phyloP scores from a whole-genome alignment of 2,888 invertebrate species.

The Netelia melanura region DNA sequence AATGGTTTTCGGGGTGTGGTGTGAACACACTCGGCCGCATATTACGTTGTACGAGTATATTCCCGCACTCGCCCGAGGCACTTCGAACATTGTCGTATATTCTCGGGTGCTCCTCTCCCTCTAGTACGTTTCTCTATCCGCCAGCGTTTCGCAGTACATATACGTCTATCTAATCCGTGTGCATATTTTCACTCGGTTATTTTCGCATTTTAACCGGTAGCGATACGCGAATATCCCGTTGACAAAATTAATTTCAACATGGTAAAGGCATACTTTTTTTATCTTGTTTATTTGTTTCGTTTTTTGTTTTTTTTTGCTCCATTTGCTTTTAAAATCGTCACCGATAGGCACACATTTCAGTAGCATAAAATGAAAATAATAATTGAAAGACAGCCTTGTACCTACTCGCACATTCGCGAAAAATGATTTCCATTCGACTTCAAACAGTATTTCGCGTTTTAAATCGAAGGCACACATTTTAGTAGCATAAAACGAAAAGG shows the following conservation, averaged over 20 bases:
- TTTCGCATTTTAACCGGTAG: conserved; percentile 45
- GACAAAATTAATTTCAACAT: conserved; percentile 4
- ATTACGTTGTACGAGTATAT: conserved; percentile 62
- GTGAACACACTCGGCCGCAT: conserved; percentile 64
- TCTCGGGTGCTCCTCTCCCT: conserved; percentile 43
- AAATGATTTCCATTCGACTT: too few relatives aligned
- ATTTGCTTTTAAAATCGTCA: too few relatives aligned
- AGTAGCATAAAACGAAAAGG: too few relatives aligned
- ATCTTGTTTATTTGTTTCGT: neutral
- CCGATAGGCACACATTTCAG: too few relatives aligned
- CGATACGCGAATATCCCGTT: neutral
- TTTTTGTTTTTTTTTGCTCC: too few relatives aligned
- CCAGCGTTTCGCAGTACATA: conserved; percentile 32
- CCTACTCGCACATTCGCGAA: too few relatives aligned
- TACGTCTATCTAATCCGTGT: neutral
- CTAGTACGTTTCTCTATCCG: conserved; percentile 20
- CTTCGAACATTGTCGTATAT: conserved; percentile 61
- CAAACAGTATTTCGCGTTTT: too few relatives aligned
- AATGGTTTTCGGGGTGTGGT: conserved; percentile 58
- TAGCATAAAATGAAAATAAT: too few relatives aligned
- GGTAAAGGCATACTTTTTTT: neutral
- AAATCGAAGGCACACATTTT: too few relatives aligned
- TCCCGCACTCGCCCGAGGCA: conserved; percentile 45
- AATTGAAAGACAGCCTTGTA: too few relatives aligned
- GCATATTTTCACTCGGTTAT: conserved; percentile 50